Evolutionary conservation across 64 coral and sea anemone species (phyloP), one percentile per base, ranked within the genome.

Genomic region (Montipora sp.): DNA sequence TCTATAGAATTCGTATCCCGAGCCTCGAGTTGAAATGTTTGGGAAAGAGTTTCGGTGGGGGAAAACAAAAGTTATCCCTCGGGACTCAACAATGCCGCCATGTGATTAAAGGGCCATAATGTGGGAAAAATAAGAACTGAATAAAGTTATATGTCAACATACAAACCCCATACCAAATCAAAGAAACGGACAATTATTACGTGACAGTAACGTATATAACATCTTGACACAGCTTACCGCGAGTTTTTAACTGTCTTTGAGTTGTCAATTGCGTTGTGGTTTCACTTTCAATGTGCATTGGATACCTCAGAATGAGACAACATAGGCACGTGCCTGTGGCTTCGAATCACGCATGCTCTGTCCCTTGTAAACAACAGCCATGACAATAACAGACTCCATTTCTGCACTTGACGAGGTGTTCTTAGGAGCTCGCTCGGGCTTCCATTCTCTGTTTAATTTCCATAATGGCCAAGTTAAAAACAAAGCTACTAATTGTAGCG

Each of bases 381-480:
- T 85, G 82, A 85, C 82, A 71, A 9, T 2, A 72, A 19, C 22
- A 2, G 4, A 63, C n/a, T 50, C 51, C 61, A 84, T 84, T 70
- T 83, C 14, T 11, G 59, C 55, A 22, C 8, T 87, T 80, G 91
- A 80, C 80, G 91, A 93, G 55, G 91, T 67, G 75, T 93, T 88
- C 83, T 78, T 80, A 80, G 73, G 24, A 77, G 47, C 14, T 75
- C 23, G 8, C 2, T 45, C 2, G 87, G 49, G 20, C 85, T 75
- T 73, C 19, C 36, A 77, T 27, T 48, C 47, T 71, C 11, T 10
- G 48, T 20, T 85, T 50, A 15, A 63, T n/a, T 70, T 36, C 16
- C 45, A 71, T 23, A 85, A 94, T 94, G 93, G 93, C 93, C 15
- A 89, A 89, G 83, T 77, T 94, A 23, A 94, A 94, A 68, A 90